A percentile compares a stretch with the other conserved stretches of the same genome.
Conservation (phyloP, 2,888 invertebrate species). For the Trichopoda pennipes region DNA sequence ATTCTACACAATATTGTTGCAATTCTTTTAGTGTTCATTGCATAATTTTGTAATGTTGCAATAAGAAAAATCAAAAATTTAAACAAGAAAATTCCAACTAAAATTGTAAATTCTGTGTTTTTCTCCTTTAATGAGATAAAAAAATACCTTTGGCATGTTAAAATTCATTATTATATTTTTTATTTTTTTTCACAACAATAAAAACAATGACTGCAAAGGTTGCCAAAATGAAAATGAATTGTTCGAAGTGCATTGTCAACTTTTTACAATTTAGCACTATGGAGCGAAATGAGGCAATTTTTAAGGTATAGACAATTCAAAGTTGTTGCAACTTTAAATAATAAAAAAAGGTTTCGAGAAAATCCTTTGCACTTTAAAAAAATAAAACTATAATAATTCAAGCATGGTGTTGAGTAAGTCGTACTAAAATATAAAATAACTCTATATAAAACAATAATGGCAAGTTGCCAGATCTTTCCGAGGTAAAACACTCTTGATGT, state of each 20-base stretch:
- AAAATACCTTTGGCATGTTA: conserved; percentile 63
- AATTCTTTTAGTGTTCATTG: conserved; percentile 47
- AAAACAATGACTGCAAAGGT: conserved; percentile 33
- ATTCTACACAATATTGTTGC: conserved; percentile 14
- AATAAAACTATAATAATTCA: no score
- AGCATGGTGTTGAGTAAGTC: no score
- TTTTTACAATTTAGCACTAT: conserved; percentile 18
- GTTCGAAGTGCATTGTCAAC: background rate
- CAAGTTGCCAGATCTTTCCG: no score
- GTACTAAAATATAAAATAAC: no score
- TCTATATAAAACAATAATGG: no score
- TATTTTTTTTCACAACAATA: conserved; percentile 28
- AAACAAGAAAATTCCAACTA: conserved; percentile 42
- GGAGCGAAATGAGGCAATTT: background rate
- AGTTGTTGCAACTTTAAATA: no score
- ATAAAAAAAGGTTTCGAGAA: no score
- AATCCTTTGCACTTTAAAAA: no score
- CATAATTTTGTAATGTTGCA: conserved; percentile 55
- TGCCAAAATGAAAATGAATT: conserved; percentile 55
- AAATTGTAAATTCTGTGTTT: conserved; percentile 47
- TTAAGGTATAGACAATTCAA: no score
- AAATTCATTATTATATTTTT: conserved; percentile 58
- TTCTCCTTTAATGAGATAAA: conserved; percentile 64
- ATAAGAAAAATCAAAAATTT: conserved; percentile 35
- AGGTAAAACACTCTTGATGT: no score